These are phyloP conservation scores for Meteorus cinctellus DNA, from an alignment of 2,888 invertebrate species.

Conservation along the genomic window DNA sequence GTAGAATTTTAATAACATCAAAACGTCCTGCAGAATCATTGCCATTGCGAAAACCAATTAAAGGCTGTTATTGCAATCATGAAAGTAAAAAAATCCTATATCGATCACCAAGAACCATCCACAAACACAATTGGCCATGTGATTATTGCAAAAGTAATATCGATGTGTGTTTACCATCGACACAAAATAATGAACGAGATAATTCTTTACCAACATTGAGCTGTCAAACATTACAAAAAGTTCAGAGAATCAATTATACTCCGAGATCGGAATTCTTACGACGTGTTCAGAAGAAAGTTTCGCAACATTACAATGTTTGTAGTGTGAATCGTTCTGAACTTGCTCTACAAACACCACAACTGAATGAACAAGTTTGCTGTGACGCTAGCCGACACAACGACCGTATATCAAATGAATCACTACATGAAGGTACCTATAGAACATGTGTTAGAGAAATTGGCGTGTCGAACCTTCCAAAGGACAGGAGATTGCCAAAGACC, in stretches of 20 bases:
- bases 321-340: background rate
- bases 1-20: conserved; percentile 57
- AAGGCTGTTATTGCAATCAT: conserved; percentile 63
- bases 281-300: conserved; percentile 56
- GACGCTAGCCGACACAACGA: background rate
- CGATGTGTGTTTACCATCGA: conserved; percentile 38
- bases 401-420: background rate
- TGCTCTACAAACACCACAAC: background rate
- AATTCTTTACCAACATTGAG: conserved; percentile 51
- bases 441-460: background rate
- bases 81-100: conserved; percentile 49
- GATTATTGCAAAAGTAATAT: conserved; percentile 49
- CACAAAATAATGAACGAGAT: background rate
- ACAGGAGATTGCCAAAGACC: background rate
- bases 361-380: conserved; percentile 12
- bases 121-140: conserved; percentile 47
- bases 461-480: background rate
- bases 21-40: conserved; percentile 50
- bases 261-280: conserved; percentile 65
- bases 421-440: background rate
- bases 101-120: conserved; percentile 46
- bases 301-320: conserved; percentile 18
- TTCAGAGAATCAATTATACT: conserved; percentile 60
- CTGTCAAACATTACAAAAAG: conserved; percentile 58
- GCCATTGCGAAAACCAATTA: conserved; percentile 56